Evolutionary conservation across 2,113 vertebrate genomes (phyloP).

Genomic region (Phrynosoma blainvillii): DNA sequence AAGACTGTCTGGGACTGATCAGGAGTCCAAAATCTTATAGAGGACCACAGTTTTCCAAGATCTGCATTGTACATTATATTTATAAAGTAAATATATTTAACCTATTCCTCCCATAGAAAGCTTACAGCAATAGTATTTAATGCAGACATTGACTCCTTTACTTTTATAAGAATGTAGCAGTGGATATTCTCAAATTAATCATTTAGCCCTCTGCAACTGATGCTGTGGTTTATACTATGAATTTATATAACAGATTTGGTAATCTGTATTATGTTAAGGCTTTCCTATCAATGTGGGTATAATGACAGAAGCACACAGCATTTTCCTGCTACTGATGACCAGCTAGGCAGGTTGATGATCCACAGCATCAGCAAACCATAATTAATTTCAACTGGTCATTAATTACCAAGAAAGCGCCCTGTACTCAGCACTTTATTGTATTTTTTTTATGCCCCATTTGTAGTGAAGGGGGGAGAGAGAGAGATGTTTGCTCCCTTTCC

Average conservation of each 20-base stretch:
- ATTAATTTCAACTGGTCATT: constrained; percentile 41
- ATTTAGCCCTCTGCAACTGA: not conserved
- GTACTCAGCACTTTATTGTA: not conserved
- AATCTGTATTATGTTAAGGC: constrained; percentile 8
- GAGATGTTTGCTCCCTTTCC: constrained; percentile 16
- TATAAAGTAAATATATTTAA: constrained; percentile 2
- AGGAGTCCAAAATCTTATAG: too few species aligned
- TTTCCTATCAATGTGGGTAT: constrained; percentile 44
- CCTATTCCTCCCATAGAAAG: not conserved
- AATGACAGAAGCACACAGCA: constrained; percentile 32
- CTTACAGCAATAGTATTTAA: not conserved
- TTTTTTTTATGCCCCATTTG: not conserved
- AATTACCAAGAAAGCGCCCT: constrained; percentile 18
- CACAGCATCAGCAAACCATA: not conserved
- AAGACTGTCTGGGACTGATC: too few species aligned
- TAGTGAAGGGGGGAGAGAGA: not conserved
- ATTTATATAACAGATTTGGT: not conserved
- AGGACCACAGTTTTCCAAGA: too few species aligned
- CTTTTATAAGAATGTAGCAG: not conserved
- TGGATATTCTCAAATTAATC: not conserved
- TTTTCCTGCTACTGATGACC: constrained; percentile 46
- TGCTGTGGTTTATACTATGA: not conserved
- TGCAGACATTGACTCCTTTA: not conserved
- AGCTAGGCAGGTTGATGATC: constrained; percentile 19
- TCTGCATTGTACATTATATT: constrained; percentile 18